A percentile compares a stretch with the other conserved stretches of the same genome.
phyloP scores from a whole-genome alignment of 1,140 invertebrate genomes.

The Bombus difficillimus region DNA sequence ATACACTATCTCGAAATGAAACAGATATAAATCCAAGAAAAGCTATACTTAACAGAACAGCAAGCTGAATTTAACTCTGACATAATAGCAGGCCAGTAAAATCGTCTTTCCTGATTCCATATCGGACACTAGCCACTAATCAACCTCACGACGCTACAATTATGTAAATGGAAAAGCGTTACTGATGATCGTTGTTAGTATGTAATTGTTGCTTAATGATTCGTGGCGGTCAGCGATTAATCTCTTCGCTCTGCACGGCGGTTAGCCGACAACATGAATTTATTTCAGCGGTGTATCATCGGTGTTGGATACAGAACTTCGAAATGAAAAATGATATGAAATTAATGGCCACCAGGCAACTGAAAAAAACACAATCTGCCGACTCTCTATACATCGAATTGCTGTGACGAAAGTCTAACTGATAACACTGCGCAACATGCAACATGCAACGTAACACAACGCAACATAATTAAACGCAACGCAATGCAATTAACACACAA shows the following conservation, averaged over 20 bases:
- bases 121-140: neutral
- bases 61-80: neutral
- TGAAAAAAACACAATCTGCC: neutral
- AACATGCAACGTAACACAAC: neutral
- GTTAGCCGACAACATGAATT: constrained; percentile 27
- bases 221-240: constrained; percentile 38
- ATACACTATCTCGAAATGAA: neutral
- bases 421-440: neutral
- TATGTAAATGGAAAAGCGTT: constrained; percentile 50
- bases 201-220: constrained; percentile 50
- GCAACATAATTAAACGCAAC: neutral
- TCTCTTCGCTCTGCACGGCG: constrained; percentile 9
- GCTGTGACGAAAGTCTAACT: neutral
- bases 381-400: neutral
- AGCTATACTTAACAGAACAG: neutral
- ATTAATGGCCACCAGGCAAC: constrained; percentile 4
- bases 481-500: neutral
- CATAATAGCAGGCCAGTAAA: neutral
- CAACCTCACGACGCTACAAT: constrained; percentile 11
- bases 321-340: constrained; percentile 31
- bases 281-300: constrained; percentile 39
- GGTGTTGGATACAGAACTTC: constrained; percentile 26
- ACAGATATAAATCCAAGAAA: neutral
- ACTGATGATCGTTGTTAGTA: constrained; percentile 40
- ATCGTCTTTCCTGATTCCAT: neutral